Evolutionary conservation across 2,113 vertebrate genomes (phyloP).

Genomic region (Pachypanchax playfairii): DNA sequence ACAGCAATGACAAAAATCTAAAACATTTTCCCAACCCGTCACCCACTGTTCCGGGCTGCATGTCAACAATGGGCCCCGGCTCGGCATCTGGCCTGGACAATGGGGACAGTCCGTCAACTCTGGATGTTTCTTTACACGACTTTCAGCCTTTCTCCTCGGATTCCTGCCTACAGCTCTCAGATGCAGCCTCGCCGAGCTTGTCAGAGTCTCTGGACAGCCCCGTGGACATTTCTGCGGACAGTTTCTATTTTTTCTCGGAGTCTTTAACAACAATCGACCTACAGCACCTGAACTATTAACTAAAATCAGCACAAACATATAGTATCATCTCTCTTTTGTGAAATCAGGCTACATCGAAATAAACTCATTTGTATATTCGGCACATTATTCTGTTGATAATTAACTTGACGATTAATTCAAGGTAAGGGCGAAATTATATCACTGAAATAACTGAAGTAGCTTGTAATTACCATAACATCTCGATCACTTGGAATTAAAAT

Average conservation of each 20-base stretch:
- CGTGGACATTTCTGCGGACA: constrained; percentile 94
- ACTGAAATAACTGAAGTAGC: constrained; percentile 53
- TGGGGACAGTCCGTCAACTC: constrained; percentile 92
- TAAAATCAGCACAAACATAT: constrained; percentile 60
- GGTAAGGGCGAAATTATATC: constrained; percentile 71
- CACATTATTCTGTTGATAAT: constrained; percentile 79
- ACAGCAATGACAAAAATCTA: constrained; percentile 99
- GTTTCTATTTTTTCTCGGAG: constrained; percentile 99
- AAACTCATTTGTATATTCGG: constrained; percentile 75
- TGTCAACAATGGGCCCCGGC: constrained; percentile 96
- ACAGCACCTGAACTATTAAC: constrained; percentile 98
- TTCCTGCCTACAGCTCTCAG: constrained; percentile 97
- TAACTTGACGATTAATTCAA: constrained; percentile 79
- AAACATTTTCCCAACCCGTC: constrained; percentile 99
- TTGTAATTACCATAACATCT: constrained; percentile 75
- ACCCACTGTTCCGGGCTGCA: constrained; percentile 96
- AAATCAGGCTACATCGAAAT: constrained; percentile 71
- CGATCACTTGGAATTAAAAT: constrained; percentile 84
- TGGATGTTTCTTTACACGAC: constrained; percentile 96
- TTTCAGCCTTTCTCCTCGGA: constrained; percentile 95
- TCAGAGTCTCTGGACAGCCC: constrained; percentile 95
- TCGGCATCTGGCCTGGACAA: constrained; percentile 97
- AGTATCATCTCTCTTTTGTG: background rate
- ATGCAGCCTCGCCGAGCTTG: constrained; percentile 93
- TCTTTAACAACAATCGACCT: constrained; percentile 97